phyloP scores from a whole-genome alignment of 92 coral and sea anemone species.

The Anthopleura xanthogrammica region DNA sequence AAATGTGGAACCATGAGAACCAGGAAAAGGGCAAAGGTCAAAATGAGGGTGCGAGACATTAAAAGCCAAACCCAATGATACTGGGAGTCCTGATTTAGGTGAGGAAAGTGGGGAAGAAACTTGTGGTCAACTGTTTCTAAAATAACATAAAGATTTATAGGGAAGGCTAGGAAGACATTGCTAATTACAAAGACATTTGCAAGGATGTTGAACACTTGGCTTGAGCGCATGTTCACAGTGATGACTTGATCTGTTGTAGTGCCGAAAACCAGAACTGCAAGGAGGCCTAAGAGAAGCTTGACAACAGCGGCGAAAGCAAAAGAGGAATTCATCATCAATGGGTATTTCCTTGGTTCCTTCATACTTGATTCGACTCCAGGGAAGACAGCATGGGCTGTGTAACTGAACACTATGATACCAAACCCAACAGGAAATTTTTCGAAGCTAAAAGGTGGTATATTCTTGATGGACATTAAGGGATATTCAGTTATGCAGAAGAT shows the following conservation, averaged over 20 bases:
- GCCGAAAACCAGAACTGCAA: constrained; percentile 74
- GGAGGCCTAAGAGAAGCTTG: constrained; percentile 68
- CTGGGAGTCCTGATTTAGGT: constrained; percentile 45
- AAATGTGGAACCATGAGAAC: constrained; percentile 77
- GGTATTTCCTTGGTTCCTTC: constrained; percentile 65
- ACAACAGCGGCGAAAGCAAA: constrained; percentile 64
- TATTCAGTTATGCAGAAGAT: constrained; percentile 60
- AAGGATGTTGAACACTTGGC: constrained; percentile 46
- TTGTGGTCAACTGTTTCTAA: constrained; percentile 67
- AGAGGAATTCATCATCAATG: constrained; percentile 76
- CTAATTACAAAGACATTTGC: constrained; percentile 66
- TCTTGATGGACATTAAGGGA: constrained; percentile 44
- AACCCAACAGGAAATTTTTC: constrained; percentile 72
- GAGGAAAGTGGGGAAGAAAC: constrained; percentile 65
- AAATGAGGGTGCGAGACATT: constrained; percentile 51
- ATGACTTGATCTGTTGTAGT: constrained; percentile 57
- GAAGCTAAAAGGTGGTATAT: constrained; percentile 58
- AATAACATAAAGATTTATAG: constrained; percentile 64
- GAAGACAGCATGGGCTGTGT: constrained; percentile 81
- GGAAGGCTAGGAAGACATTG: constrained; percentile 74
- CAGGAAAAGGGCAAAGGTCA: constrained; percentile 65
- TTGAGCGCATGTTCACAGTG: constrained; percentile 66
- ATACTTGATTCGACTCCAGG: constrained; percentile 85
- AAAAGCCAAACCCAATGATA: constrained; percentile 77
- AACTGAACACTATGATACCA: constrained; percentile 82